Evolutionary conservation across 2,113 vertebrate genomes (phyloP).

Genomic region (Bufo bufo): DNA sequence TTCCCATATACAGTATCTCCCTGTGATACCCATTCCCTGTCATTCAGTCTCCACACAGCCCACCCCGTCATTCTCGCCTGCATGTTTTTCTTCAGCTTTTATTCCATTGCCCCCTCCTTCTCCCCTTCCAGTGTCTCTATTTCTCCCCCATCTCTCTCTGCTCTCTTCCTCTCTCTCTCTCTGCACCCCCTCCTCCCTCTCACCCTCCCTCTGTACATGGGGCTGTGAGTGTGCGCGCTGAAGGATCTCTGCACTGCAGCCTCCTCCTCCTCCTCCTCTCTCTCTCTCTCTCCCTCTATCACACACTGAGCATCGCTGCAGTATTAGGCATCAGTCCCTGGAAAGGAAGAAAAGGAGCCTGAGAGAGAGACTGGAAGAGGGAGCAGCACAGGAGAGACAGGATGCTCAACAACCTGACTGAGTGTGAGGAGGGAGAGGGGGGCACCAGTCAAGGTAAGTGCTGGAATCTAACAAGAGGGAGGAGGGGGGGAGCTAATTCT

Average conservation of each 20-base stretch:
- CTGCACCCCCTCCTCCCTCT: neutral
- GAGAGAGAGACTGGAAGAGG: conserved; percentile 11
- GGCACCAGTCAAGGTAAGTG: conserved; percentile 92
- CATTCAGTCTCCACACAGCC: neutral
- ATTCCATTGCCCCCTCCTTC: conserved; percentile 12
- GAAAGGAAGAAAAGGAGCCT: conserved; percentile 62
- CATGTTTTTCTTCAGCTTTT: conserved; percentile 4
- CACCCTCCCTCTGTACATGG: conserved; percentile 64
- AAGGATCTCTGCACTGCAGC: conserved; percentile 86
- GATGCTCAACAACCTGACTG: conserved; percentile 97
- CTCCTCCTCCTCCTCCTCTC: conserved; percentile 72
- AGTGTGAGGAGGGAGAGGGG: conserved; percentile 93
- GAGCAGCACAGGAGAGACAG: conserved; percentile 63
- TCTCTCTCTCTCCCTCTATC: conserved; percentile 49
- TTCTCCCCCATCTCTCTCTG: conserved; percentile 51
- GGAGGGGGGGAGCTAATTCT: conserved; percentile 61
- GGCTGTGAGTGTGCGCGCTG: conserved; percentile 74
- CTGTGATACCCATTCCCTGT: conserved; percentile 5
- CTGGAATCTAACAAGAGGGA: conserved; percentile 66
- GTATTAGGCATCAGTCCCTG: conserved; percentile 64
- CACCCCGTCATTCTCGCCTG: conserved; percentile 11
- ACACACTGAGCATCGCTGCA: conserved; percentile 64
- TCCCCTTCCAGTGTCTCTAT: conserved; percentile 58
- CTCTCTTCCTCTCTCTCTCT: neutral
- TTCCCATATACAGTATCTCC: conserved; percentile 41